Percentiles rank a stretch among this genome's conserved stretches.
Evolutionary conservation across 1,140 invertebrate species (phyloP).

Genomic region (Zaprionus nigranus): DNA sequence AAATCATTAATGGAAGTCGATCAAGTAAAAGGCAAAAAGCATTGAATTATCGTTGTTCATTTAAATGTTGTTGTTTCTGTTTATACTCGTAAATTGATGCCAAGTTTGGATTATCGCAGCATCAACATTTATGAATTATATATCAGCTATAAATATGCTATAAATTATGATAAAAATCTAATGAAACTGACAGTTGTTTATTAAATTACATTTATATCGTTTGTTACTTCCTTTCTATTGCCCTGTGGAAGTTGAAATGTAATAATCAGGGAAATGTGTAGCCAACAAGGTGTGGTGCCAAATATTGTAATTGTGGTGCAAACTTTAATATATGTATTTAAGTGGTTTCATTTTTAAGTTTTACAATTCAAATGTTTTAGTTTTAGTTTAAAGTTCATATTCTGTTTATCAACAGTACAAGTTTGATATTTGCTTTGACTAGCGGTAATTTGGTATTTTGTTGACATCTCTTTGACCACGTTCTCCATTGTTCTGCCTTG

Average conservation of each 20-base stretch:
- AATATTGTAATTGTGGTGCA: too few species aligned
- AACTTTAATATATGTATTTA: too few species aligned
- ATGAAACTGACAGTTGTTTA: neutral
- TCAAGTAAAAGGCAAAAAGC: neutral
- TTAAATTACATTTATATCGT: neutral
- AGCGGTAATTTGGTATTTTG: too few species aligned
- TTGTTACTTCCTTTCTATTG: neutral
- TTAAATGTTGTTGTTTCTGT: neutral
- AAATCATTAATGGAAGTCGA: conserved; percentile 34
- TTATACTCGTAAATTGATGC: neutral
- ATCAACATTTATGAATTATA: neutral
- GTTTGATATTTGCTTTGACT: too few species aligned
- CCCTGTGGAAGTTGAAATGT: neutral
- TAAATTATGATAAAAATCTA: neutral
- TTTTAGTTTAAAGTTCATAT: too few species aligned
- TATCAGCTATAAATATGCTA: neutral
- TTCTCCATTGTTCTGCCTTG: too few species aligned
- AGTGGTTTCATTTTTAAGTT: too few species aligned
- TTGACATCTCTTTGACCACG: too few species aligned
- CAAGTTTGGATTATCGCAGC: neutral
- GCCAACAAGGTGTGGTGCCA: neutral
- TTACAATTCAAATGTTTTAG: too few species aligned
- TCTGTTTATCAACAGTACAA: too few species aligned
- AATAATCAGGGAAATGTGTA: neutral
- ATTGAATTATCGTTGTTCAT: neutral